Conservation (phyloP, 2,797 vertebrate species). For the Hippopotamyrus pictus region DNA sequence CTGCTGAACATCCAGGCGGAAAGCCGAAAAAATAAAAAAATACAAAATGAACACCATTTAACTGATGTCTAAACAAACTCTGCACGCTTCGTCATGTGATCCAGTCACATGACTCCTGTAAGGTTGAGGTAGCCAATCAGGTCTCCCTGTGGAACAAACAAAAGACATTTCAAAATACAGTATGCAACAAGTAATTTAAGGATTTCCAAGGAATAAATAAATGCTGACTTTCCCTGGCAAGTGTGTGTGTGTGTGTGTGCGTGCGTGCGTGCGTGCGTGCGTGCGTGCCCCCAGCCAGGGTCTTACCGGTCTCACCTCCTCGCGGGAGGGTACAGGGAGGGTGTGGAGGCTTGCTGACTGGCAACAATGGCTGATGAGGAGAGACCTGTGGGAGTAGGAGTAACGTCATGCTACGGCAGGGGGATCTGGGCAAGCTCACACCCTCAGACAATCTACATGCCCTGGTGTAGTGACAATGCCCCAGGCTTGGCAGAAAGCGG, state of each 20-base stretch:
- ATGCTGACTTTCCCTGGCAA: background rate
- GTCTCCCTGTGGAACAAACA: conserved; percentile 42
- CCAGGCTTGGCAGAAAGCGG: background rate
- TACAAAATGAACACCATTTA: conserved; percentile 66
- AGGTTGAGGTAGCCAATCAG: conserved; percentile 43
- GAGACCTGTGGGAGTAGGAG: conserved; percentile 58
- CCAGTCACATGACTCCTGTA: conserved; percentile 59
- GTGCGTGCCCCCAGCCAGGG: background rate
- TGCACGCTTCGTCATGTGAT: conserved; percentile 60
- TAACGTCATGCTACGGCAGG: background rate
- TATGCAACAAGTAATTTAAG: background rate
- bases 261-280: background rate
- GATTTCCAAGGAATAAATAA: background rate
- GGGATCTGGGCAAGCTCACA: background rate
- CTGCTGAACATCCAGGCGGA: conserved; percentile 51
- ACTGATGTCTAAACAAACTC: conserved; percentile 66
- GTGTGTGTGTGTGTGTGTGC: background rate
- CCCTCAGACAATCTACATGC: background rate
- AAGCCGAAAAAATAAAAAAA: conserved; percentile 40
- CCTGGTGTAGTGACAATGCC: background rate
- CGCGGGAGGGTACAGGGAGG: conserved; percentile 75
- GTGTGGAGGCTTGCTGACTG: conserved; percentile 80
- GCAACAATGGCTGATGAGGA: conserved; percentile 92
- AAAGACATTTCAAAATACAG: background rate
- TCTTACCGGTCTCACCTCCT: conserved; percentile 94